A percentile compares a stretch with the other conserved stretches of the same genome.
Evolutionary conservation across 2,797 vertebrate species (phyloP).

Genomic region (Coracias cyanogaster): DNA sequence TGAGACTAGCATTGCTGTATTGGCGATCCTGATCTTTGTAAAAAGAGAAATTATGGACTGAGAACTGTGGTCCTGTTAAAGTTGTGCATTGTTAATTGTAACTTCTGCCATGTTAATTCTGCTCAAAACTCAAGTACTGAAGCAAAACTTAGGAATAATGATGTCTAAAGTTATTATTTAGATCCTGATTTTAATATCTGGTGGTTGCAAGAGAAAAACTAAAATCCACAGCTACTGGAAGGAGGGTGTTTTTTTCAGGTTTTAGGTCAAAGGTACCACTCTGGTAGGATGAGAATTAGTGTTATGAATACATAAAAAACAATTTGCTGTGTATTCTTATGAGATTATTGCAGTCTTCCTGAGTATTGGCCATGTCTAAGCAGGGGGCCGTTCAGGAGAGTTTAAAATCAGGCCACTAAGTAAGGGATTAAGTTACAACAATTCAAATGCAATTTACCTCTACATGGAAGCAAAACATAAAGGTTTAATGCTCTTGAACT

Average conservation of each 20-base stretch:
- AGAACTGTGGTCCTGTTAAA: background rate
- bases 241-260: fast-evolving
- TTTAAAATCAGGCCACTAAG: background rate
- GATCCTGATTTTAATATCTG: background rate
- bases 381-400: background rate
- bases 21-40: background rate
- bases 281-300: background rate
- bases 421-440: background rate
- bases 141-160: background rate
- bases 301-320: background rate
- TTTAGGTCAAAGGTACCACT: background rate
- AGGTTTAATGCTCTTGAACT: background rate
- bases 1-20: background rate
- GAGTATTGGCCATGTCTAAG: background rate
- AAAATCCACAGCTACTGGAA: background rate
- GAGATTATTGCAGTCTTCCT: background rate
- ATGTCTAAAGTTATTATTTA: background rate
- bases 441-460: background rate
- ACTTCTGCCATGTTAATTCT: background rate
- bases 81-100: background rate
- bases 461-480: background rate
- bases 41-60: background rate
- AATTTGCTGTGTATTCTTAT: background rate
- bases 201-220: background rate
- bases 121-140: background rate